Evolutionary conservation across 2,797 vertebrate species (phyloP), one percentile per base, ranked within the genome.

Genomic region (Silurus lanzhouensis): DNA sequence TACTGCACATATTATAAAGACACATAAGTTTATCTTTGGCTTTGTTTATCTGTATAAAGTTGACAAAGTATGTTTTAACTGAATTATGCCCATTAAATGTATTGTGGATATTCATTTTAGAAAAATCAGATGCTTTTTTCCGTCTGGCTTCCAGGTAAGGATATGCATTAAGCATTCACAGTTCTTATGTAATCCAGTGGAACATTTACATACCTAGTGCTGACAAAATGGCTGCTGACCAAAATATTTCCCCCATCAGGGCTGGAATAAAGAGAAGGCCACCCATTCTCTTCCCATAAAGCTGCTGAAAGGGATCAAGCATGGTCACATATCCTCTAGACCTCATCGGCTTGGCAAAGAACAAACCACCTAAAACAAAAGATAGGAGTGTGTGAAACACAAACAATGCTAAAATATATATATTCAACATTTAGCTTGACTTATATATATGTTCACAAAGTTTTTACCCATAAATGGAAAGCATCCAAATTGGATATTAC

Each of bases 211-310:
- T 93, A 99, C 98, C 98, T 77, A 99, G 95, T 68, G 98, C 98
- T 20, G 97, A 98, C 83, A 99, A 96, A 88, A 99, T 98, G 88
- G 98, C 98, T 38, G 97, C 98, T 0, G 98, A 99, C 98, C 98
- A 99, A 94, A 99, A 99, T 93, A 99, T 99, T 91, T 99, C 98
- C 27, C 98, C 98, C 97, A 99, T 98, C 75, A 99, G 94, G 0
- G 98, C 98, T 27, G 98, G 98, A 92, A 99, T 97, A 91, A 99
- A 99, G 9, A 99, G 94, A 71, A 99, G 95, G 6, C 98, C 98
- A 1, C 98, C 98, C 98, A 99, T 99, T 75, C 98, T 95, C 91
- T 98, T 98, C 38, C 98, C 98, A 75, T 99, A 99, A 83, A 97
- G 87, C 91, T 99, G 98, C 93, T 99, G 98, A 93, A 99, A 99